Conservation (phyloP, 1,140 invertebrate genomes). For the Eupristina koningsbergeri region DNA sequence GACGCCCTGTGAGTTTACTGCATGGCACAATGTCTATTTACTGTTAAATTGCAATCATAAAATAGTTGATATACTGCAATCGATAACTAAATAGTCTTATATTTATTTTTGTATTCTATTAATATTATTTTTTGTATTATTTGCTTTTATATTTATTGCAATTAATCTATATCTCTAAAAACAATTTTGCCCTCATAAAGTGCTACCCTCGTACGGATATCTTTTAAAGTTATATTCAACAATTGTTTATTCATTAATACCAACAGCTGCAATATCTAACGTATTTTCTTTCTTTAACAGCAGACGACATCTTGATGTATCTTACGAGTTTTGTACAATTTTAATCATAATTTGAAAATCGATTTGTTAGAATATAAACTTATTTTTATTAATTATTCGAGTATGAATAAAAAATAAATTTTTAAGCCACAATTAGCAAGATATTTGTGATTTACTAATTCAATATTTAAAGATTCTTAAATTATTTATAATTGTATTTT, state of each 20-base stretch:
- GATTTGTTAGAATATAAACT: no score
- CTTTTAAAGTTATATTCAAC: conserved; percentile 55
- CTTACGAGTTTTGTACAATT: no score
- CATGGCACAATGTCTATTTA: conserved; percentile 31
- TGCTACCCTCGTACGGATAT: conserved; percentile 69
- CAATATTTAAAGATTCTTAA: no score
- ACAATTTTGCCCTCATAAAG: conserved; percentile 33
- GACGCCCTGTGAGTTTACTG: conserved; percentile 55
- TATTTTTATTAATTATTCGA: no score
- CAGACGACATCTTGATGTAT: background rate
- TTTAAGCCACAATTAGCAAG: no score
- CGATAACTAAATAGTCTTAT: background rate
- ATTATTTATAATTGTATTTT: no score
- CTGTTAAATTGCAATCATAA: conserved; percentile 66
- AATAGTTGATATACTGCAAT: conserved; percentile 52
- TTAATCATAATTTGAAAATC: no score
- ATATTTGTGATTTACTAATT: no score
- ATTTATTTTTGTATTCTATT: background rate
- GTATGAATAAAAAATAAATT: no score
- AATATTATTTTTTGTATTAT: background rate
- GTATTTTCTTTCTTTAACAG: background rate
- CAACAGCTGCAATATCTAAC: background rate
- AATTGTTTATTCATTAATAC: conserved; percentile 58
- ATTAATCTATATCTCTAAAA: no score
- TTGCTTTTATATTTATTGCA: no score